phyloP scores from a whole-genome alignment of 2,888 invertebrate genomes.

The Chymomyza procnemis region DNA sequence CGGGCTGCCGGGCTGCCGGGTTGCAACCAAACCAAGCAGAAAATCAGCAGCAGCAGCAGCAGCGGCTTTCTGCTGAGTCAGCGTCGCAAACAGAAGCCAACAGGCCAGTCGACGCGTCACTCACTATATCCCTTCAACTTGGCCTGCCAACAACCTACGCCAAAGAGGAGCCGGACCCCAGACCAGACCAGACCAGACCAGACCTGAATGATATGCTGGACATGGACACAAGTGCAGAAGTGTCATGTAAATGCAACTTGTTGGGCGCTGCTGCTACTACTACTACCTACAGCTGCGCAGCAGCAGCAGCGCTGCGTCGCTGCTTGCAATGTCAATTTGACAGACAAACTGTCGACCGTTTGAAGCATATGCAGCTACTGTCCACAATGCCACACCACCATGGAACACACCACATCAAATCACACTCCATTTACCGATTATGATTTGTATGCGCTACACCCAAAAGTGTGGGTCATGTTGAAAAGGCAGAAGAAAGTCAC shows the following conservation, averaged over 20 bases:
- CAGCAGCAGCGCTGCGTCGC: slow-evolving; percentile 33
- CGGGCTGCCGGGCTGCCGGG: slow-evolving; percentile 6
- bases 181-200: slow-evolving; percentile 22
- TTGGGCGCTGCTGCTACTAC: slow-evolving; percentile 48
- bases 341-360: slow-evolving; percentile 72
- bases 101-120: slow-evolving; percentile 44
- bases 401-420: too few species aligned
- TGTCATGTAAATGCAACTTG: slow-evolving; percentile 67
- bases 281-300: slow-evolving; percentile 32
- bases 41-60: background rate
- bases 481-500: too few species aligned
- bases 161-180: slow-evolving; percentile 8
- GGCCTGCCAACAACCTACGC: slow-evolving; percentile 30
- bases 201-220: background rate
- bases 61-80: slow-evolving; percentile 58
- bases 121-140: slow-evolving; percentile 53
- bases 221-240: slow-evolving; percentile 40
- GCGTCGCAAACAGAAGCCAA: slow-evolving; percentile 70
- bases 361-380: slow-evolving; percentile 69
- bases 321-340: slow-evolving; percentile 68
- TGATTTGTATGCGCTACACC: slow-evolving; percentile 54
- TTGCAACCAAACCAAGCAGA: slow-evolving; percentile 11
- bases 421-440: slow-evolving; percentile 54
- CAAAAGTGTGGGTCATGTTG: background rate
- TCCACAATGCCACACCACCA: slow-evolving; percentile 37